Evolutionary conservation across 2,888 invertebrate species (phyloP), one percentile per base, ranked within the genome.

Genomic region (Drosophila antonietae): DNA sequence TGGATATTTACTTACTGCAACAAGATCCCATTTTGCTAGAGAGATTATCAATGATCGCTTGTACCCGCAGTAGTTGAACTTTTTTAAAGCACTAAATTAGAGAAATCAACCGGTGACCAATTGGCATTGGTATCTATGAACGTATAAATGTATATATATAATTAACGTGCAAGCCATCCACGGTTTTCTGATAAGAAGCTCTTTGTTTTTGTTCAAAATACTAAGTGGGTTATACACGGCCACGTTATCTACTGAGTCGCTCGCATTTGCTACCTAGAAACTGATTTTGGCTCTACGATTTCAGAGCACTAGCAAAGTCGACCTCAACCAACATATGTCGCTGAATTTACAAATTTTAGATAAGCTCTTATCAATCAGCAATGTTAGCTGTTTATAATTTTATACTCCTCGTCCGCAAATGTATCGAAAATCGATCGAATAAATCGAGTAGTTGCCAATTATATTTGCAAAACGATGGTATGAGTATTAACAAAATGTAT

Each of bases 41-140:
- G 31, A 67, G 55, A 59, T 63, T 63, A 56, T 51, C 53, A 31
- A 51, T 37, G 12, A 31, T 61, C 44, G 57, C 23, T 41, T 10
- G 53, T 59, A 51, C 52, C 58, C 56, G 66, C 49, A 58, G 56
- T 64, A 61, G 69, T 61, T 67, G 49, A 84, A 77, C 69, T 80
- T 62, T 77, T 79, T 73, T 62, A 58, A 79, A 72, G 75, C 66
- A 89, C 88, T 89, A 87, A 87, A 70, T 79, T 64, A 68, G 56
- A 75, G 62, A 89, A 81, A 78, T 78, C 73, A 89, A 83, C 78
- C 62, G 85, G 80, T 83, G 87, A 84, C 89, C 84, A 84, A 84
- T 87, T 67, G 80, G 52, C 74, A 69, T 59, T 66, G 76, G 44
- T 71, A 78, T 72, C 72, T 62, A 49, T 28, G 20, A 31, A 52